Evolutionary conservation across 2,797 vertebrate genomes (phyloP).

Genomic region (Oryzias sinensis): DNA sequence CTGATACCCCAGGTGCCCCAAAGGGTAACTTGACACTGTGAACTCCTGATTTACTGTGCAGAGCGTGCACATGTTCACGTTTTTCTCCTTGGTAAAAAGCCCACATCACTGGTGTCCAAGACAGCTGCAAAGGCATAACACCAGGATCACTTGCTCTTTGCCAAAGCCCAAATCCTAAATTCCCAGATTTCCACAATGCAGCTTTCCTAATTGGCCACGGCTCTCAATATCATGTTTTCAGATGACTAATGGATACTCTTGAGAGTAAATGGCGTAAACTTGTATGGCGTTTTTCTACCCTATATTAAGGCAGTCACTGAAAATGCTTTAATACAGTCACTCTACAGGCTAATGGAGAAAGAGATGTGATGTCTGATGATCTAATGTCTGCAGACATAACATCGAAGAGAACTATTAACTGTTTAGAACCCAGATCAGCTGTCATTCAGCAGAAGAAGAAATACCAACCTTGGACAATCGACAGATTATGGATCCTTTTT

Average conservation of each 20-base stretch:
- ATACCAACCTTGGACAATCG: too few species aligned
- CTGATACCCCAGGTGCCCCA: background rate
- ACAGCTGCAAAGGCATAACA: conserved; percentile 64
- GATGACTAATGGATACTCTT: conserved; percentile 47
- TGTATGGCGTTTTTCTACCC: conserved; percentile 11
- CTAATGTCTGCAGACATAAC: too few species aligned
- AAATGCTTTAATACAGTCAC: too few species aligned
- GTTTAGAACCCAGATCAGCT: too few species aligned
- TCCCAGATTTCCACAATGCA: conserved; percentile 68
- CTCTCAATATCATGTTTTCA: conserved; percentile 64
- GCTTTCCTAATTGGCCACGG: conserved; percentile 61
- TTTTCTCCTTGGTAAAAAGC: conserved; percentile 56
- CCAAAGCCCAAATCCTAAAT: conserved; percentile 72
- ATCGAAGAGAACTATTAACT: too few species aligned
- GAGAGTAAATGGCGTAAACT: conserved; percentile 36
- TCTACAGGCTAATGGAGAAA: too few species aligned
- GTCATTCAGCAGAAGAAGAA: too few species aligned
- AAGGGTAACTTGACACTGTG: conserved; percentile 9
- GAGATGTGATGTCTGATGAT: too few species aligned
- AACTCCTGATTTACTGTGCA: background rate
- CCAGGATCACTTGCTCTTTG: conserved; percentile 37
- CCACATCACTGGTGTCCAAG: conserved; percentile 41
- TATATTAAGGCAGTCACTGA: too few species aligned
- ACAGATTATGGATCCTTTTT: too few species aligned
- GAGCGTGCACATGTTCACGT: conserved; percentile 11